A percentile compares a stretch with the other conserved stretches of the same genome.
These are phyloP conservation scores for Pangasius djambal DNA, from an alignment of 2,797 vertebrate genomes.

Conservation along the genomic window DNA sequence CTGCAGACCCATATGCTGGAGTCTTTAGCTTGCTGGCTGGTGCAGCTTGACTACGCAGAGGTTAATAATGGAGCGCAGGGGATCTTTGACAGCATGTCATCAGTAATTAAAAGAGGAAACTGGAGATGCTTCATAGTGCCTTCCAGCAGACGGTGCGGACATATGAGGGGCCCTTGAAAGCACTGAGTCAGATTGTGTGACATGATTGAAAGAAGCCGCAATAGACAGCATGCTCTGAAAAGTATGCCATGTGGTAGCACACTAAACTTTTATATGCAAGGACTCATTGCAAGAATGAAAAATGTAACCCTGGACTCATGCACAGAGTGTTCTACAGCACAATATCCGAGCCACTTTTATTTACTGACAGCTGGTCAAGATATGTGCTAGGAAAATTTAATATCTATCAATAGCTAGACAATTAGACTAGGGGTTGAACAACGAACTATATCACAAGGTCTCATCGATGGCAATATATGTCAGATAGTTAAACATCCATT, in stretches of 20 bases:
- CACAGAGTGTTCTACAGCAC: background rate
- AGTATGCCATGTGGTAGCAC: background rate
- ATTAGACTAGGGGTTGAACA: background rate
- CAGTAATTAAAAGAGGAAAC: constrained; percentile 70
- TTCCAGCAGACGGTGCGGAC: constrained; percentile 47
- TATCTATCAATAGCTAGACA: background rate
- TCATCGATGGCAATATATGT: background rate
- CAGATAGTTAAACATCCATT: background rate
- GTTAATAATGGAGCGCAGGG: constrained; percentile 61
- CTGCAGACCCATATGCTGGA: background rate
- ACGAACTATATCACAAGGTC: background rate
- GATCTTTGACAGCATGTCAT: constrained; percentile 70
- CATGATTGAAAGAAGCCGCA: background rate
- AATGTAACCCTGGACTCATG: background rate
- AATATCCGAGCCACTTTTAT: background rate
- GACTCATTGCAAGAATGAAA: background rate
- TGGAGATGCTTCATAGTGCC: constrained; percentile 39
- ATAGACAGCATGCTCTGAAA: background rate
- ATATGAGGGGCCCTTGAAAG: constrained; percentile 32
- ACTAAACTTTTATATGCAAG: background rate
- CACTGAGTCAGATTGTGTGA: constrained; percentile 1
- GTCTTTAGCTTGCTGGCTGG: constrained; percentile 27
- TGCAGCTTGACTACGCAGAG: constrained; percentile 44
- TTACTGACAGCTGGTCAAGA: background rate
- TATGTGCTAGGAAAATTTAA: background rate